Conservation (phyloP, 2,797 vertebrate genomes). For the Cheirogaleus major region DNA sequence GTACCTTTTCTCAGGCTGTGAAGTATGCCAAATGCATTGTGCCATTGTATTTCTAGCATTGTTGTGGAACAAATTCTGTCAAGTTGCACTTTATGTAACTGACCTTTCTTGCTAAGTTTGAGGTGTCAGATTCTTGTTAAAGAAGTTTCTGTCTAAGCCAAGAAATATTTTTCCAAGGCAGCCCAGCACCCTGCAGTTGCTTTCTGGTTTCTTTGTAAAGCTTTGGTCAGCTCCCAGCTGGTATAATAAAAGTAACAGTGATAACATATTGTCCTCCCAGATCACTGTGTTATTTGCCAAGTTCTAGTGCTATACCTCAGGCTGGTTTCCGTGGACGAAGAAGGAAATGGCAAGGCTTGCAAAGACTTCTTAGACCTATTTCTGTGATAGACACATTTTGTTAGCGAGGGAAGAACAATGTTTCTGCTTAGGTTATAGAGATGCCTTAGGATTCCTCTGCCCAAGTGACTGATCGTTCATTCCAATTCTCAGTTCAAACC, state of each 20-base stretch:
- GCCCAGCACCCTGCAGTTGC: neutral
- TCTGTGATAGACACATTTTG: neutral
- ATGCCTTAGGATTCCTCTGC: neutral
- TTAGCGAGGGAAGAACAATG: neutral
- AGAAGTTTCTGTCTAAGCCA: neutral
- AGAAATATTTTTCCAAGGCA: conserved; percentile 15
- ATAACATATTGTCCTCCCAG: neutral
- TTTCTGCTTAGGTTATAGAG: neutral
- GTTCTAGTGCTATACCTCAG: neutral
- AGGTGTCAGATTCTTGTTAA: neutral
- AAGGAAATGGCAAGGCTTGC: neutral
- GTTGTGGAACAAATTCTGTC: neutral
- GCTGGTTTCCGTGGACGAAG: neutral
- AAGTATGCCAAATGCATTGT: fast-evolving
- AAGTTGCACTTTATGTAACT: neutral
- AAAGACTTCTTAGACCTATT: neutral
- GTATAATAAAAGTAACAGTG: neutral
- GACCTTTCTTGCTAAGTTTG: neutral
- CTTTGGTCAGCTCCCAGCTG: neutral
- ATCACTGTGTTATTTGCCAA: neutral
- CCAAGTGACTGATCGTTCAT: neutral
- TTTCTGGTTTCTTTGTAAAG: neutral
- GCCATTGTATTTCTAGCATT: neutral
- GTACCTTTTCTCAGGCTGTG: neutral
- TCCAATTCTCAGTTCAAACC: neutral